Base-by-base conservation (phyloP, 2,797 vertebrate species). In the Muraenolepis orangiensis region DNA sequence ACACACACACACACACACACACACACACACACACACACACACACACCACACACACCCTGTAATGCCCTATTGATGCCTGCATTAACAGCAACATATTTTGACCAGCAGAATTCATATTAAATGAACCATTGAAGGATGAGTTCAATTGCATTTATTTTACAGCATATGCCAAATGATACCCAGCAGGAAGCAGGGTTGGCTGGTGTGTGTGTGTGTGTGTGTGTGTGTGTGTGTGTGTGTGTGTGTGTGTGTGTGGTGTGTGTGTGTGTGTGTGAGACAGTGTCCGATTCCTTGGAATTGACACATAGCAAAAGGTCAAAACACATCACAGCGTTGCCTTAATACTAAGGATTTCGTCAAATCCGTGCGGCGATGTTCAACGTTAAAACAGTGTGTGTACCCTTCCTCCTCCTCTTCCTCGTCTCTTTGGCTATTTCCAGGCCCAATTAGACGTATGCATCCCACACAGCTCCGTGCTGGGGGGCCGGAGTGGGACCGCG, bases 141-240 rank as follows among this genome's bases (percentile, higher is more conserved):
- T 92, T 92, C 86, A 91, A 90, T 90, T 91, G 90, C 81, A 89
- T 92, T 91, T n/a, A n/a, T 89, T 91, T 86, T 92, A 91, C 85
- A 89, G 89, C 84, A 72, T 73, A 80, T 74, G 67, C 77, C 78
- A 74, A 80, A 88, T 81, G 85, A 87, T 86, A 88, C 86, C 84
- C 78, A 84, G 84, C 74, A 77, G 80, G 87, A 87, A 28, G 61
- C 28, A 14, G 28, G 64, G 11, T 20, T 4, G 42, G 14, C 42
- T 51, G 42, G 18, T 18, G 6, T n/a, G 42, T 6, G 40, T 42
- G 40, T 42, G 40, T 42, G 40, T 16, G 40, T 42, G 12, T 42
- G 40, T 42, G 42, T 51, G 42, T 51, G 42, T 51, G 42, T 51
- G 42, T 51, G 42, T 51, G 42, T 51, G 42, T 11, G 13, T 42